phyloP scores from a whole-genome alignment of 2,113 vertebrate species.

The Burhinus bistriatus region DNA sequence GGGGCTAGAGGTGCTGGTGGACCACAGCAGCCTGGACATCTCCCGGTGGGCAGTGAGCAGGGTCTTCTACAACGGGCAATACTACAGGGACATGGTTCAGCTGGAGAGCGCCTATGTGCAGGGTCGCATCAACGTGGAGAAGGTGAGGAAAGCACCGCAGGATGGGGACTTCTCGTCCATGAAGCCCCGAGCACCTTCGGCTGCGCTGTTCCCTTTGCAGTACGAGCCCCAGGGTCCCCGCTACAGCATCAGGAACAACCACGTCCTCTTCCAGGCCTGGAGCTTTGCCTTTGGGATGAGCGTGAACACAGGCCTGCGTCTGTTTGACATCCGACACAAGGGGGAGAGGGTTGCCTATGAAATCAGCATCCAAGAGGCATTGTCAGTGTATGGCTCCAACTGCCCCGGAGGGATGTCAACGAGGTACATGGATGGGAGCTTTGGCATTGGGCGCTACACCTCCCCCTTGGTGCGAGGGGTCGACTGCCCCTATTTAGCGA shows the following conservation, averaged over 20 bases:
- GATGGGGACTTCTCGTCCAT: constrained; percentile 75
- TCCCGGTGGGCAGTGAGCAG: background rate
- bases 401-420: constrained; percentile 81
- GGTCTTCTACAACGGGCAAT: background rate
- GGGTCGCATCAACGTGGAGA: constrained; percentile 40
- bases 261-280: constrained; percentile 81
- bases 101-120: constrained; percentile 60
- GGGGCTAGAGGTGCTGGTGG: constrained; percentile 73
- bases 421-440: constrained; percentile 85
- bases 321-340: constrained; percentile 82
- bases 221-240: constrained; percentile 77
- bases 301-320: constrained; percentile 78
- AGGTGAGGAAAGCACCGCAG: background rate
- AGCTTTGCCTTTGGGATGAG: constrained; percentile 87
- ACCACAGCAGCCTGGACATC: constrained; percentile 43
- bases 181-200: constrained; percentile 58
- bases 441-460: constrained; percentile 81
- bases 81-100: background rate
- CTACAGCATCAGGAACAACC: constrained; percentile 77
- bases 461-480: constrained; percentile 83
- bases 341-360: constrained; percentile 82
- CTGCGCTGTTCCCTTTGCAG: constrained; percentile 70
- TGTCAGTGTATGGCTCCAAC: constrained; percentile 69
- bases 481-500: constrained; percentile 83
- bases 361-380: constrained; percentile 86